phyloP scores from a whole-genome alignment of 2,888 invertebrate species.

The Drosophila cognata region DNA sequence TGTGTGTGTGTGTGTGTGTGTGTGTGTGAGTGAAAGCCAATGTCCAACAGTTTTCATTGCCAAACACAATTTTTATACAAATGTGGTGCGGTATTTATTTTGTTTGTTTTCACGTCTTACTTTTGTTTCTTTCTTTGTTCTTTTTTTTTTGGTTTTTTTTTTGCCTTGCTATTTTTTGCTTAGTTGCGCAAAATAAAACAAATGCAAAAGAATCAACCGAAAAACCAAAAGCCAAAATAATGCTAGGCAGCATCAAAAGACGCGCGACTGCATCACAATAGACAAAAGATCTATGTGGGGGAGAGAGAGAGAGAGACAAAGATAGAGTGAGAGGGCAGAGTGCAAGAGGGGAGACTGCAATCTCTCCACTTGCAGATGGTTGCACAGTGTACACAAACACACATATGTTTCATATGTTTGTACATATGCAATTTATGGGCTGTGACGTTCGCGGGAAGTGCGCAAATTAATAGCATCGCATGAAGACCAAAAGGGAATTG shows the following conservation, averaged over 20 bases:
- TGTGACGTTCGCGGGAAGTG: slow-evolving; percentile 38
- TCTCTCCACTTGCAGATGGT: slow-evolving; percentile 19
- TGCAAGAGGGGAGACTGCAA: slow-evolving; percentile 1
- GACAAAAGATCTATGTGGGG: slow-evolving; percentile 2
- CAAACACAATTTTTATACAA: slow-evolving; percentile 68
- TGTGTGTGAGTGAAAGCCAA: slow-evolving; percentile 45
- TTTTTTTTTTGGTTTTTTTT: neutral
- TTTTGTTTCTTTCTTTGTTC: neutral
- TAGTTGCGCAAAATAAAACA: slow-evolving; percentile 56
- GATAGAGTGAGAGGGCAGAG: neutral
- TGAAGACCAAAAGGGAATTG: neutral
- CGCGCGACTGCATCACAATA: slow-evolving; percentile 36
- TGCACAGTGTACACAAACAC: neutral
- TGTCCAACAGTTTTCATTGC: slow-evolving; percentile 70
- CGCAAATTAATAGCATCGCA: slow-evolving; percentile 16
- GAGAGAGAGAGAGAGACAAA: neutral
- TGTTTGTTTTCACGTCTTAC: slow-evolving; percentile 8
- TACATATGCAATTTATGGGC: neutral
- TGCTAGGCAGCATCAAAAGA: slow-evolving; percentile 47
- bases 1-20: slow-evolving; percentile 12
- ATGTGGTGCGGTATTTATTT: slow-evolving; percentile 50
- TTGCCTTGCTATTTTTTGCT: slow-evolving; percentile 31
- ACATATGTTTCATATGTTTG: neutral
- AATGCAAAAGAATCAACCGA: slow-evolving; percentile 10
- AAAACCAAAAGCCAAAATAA: slow-evolving; percentile 41